phyloP scores from a whole-genome alignment of 2,797 vertebrate genomes.

The Prionace glauca region DNA sequence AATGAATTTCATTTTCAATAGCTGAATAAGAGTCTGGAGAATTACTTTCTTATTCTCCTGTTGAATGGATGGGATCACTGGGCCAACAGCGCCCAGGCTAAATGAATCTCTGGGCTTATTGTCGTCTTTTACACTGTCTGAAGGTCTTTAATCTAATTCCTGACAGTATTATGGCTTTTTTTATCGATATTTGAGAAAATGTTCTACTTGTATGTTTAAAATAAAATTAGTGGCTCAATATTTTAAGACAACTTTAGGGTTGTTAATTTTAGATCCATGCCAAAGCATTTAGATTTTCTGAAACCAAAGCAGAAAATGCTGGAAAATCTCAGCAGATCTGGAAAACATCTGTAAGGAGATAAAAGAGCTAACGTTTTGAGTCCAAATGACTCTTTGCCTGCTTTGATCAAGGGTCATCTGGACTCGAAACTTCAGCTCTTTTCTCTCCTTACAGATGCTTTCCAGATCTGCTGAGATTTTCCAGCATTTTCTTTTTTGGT shows the following conservation, averaged over 20 bases:
- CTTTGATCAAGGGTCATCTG: too few species aligned
- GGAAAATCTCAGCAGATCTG: too few species aligned
- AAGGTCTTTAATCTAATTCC: conserved; percentile 7
- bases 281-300: not conserved
- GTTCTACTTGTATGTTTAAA: not conserved
- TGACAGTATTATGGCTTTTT: not conserved
- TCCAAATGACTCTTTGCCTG: too few species aligned
- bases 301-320: too few species aligned
- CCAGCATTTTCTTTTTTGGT: too few species aligned
- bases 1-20: not conserved
- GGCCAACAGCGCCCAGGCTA: not conserved
- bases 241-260: not conserved
- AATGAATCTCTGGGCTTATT: not conserved
- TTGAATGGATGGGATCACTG: not conserved
- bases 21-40: not conserved
- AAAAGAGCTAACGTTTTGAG: too few species aligned
- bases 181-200: not conserved
- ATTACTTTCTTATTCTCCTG: not conserved
- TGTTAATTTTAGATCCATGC: conserved; percentile 1
- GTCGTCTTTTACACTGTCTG: not conserved
- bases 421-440: too few species aligned
- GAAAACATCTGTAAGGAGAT: too few species aligned
- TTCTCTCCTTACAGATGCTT: too few species aligned
- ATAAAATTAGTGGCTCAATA: not conserved
- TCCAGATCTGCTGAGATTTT: too few species aligned